These are phyloP conservation scores for Scolopax mira DNA, from an alignment of 2,113 vertebrate species.

Conservation along the genomic window DNA sequence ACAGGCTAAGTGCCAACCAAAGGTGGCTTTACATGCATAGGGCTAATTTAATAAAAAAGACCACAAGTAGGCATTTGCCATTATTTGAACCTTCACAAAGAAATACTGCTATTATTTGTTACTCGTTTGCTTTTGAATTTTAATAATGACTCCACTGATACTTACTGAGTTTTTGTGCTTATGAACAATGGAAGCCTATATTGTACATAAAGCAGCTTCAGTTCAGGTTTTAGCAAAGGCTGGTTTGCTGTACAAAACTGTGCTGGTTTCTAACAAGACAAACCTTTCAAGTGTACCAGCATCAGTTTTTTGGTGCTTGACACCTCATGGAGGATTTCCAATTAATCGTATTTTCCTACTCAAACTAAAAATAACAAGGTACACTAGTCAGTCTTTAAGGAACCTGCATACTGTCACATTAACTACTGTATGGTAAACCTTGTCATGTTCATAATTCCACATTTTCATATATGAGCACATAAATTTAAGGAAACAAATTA, in stretches of 20 bases:
- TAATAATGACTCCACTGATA: neutral
- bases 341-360: neutral
- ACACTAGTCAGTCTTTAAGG: neutral
- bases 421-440: neutral
- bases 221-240: neutral
- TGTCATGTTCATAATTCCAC: neutral
- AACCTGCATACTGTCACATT: neutral
- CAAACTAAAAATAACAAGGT: neutral
- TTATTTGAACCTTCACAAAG: neutral
- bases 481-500: neutral
- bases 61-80: neutral
- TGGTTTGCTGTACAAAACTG: neutral
- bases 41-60: constrained; percentile 5
- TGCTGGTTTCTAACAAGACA: neutral
- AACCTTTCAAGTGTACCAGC: neutral
- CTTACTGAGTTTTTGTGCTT: neutral
- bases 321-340: neutral
- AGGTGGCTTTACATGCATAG: neutral
- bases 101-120: neutral
- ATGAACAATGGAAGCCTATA: neutral
- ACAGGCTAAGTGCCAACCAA: neutral
- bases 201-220: neutral
- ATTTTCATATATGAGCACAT: neutral
- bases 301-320: neutral
- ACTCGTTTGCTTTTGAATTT: neutral